Conservation (phyloP, 2,888 invertebrate genomes). For the Coleophora deauratella region DNA sequence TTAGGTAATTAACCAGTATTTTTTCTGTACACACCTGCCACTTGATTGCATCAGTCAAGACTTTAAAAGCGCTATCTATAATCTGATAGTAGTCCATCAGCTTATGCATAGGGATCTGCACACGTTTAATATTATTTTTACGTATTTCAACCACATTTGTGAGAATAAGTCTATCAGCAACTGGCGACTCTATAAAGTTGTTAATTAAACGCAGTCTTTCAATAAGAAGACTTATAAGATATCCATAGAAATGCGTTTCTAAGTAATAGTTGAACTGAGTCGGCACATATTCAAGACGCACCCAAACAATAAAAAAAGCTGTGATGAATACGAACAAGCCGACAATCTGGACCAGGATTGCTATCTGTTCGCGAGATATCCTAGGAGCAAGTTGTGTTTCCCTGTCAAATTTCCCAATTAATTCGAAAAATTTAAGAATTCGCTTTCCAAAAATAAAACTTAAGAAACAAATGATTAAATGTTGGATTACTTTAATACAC, state of each 20-base stretch:
- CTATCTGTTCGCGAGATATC: slow-evolving; percentile 23
- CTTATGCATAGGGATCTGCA: slow-evolving; percentile 25
- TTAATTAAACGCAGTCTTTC: slow-evolving; percentile 40
- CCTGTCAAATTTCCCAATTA: slow-evolving; percentile 35
- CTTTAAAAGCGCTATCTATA: slow-evolving; percentile 37
- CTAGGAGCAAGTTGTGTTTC: slow-evolving; percentile 34
- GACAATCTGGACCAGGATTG: slow-evolving; percentile 22
- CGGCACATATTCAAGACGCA: slow-evolving; percentile 16
- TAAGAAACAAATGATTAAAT: slow-evolving; percentile 22
- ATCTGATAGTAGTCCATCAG: slow-evolving; percentile 44
- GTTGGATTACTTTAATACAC: slow-evolving; percentile 11
- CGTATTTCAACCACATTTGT: slow-evolving; percentile 21
- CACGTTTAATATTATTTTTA: slow-evolving; percentile 19
- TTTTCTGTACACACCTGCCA: slow-evolving; percentile 48
- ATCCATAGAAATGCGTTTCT: slow-evolving; percentile 40
- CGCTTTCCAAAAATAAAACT: slow-evolving; percentile 27
- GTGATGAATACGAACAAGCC: slow-evolving; percentile 17
- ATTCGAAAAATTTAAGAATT: slow-evolving; percentile 28
- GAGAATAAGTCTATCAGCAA: slow-evolving; percentile 25
- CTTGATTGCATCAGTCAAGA: slow-evolving; percentile 42
- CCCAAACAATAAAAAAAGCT: not conserved
- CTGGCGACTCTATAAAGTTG: slow-evolving; percentile 33
- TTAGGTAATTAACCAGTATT: too few species aligned
- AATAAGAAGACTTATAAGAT: slow-evolving; percentile 35
- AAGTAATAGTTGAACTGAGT: slow-evolving; percentile 23